phyloP scores from a whole-genome alignment of 2,888 invertebrate genomes.

The Rhaphigaster nebulosa region DNA sequence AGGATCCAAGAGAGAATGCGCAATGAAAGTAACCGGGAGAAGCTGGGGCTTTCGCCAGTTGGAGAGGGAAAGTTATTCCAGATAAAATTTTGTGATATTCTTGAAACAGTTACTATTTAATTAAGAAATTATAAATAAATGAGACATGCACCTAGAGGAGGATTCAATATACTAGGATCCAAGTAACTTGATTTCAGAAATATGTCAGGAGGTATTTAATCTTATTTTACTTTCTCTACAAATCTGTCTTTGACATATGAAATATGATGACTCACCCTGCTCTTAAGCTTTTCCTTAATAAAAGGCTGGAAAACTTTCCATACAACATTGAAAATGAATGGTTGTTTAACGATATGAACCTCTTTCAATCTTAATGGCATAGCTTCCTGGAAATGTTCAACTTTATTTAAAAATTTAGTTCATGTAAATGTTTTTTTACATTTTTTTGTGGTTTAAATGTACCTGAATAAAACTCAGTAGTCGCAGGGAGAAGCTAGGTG shows the following conservation, averaged over 20 bases:
- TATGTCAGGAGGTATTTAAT: background rate
- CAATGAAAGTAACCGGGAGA: too few relatives aligned
- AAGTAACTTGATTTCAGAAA: background rate
- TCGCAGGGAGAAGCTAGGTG: constrained; percentile 82
- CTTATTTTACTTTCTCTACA: background rate
- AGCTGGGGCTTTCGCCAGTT: too few relatives aligned
- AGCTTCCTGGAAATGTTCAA: constrained; percentile 73
- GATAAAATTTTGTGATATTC: too few relatives aligned
- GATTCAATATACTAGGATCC: background rate
- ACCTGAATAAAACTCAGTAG: constrained; percentile 84
- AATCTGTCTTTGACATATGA: background rate
- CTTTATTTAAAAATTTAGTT: background rate
- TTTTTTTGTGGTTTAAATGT: background rate
- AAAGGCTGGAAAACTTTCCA: constrained; percentile 90
- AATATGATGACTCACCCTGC: constrained; percentile 74
- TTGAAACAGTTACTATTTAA: too few relatives aligned
- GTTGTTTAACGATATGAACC: constrained; percentile 88
- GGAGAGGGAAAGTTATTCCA: too few relatives aligned
- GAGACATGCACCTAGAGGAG: background rate
- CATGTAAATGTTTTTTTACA: background rate
- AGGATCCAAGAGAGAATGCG: too few relatives aligned
- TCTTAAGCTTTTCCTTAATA: constrained; percentile 82
- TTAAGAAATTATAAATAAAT: background rate
- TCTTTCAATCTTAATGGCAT: constrained; percentile 88
- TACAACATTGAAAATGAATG: constrained; percentile 86